Evolutionary conservation across 1,140 invertebrate species (phyloP), one percentile per base, ranked within the genome.

Genomic region (Pinna nobilis): DNA sequence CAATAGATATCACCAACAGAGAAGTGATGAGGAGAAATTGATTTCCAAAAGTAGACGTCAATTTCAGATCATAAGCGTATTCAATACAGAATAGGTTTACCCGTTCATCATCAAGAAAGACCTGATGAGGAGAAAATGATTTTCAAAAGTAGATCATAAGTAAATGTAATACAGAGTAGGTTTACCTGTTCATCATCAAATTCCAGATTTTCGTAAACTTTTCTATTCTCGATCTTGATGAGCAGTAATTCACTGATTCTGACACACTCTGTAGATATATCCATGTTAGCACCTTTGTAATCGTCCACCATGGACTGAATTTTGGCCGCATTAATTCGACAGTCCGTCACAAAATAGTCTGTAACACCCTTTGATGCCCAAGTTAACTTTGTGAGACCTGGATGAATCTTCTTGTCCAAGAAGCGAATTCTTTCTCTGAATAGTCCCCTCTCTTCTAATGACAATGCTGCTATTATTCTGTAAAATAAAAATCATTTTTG

Each of bases 321-420:
- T 87, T 94, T 93, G 25, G 90, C 91, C 13, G 94, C 93, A 77
- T 93, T 91, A 49, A 90, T 87, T 9, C 92, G 91, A 84, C 94
- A 95, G 71, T 96, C 94, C 28, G 92, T 91, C 68, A 96, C 93
- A 86, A 94, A 96, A 47, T 92, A 90, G 79, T 96, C 94, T 20
- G 92, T 92, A 68, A 94, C 91, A 68, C 93, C 86, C 92, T 88
- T 88, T 18, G 92, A 91, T 23, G 92, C 92, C 94, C 95, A 97
- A 1, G 93, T 95, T 1, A 96, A 88, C 86, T 94, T 94, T 28
- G 89, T 91, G 20, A 96, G 89, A n/a, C 94, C 95, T 2, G 95
- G 94, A 69, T 93, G 92, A 64, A 96, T 92, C 88, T 94, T 94
- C 80, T 92, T 93, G 84, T 96, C 94, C 61, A 93, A 83, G 65